Evolutionary conservation across 2,797 vertebrate genomes (phyloP).

Genomic region (Hypotaenidia okinawae): DNA sequence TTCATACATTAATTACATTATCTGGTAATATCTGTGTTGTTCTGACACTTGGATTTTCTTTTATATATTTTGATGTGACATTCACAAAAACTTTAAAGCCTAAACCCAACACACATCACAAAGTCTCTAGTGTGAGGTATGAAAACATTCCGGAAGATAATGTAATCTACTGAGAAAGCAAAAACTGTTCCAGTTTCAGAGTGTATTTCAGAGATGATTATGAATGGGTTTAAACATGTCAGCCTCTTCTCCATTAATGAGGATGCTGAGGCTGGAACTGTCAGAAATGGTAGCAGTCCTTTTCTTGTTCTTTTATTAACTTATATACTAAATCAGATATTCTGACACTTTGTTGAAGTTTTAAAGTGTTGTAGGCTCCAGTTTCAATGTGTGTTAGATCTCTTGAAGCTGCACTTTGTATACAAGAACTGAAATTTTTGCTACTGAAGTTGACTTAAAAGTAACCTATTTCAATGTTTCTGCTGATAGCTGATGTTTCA

Average conservation of each 20-base stretch:
- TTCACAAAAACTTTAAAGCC: background rate
- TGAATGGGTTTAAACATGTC: background rate
- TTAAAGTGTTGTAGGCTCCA: background rate
- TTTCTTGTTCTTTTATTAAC: slow-evolving; percentile 42
- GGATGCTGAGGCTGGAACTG: background rate
- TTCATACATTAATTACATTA: slow-evolving; percentile 4
- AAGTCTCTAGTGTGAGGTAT: background rate
- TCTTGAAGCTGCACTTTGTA: slow-evolving; percentile 21
- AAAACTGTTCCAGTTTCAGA: background rate
- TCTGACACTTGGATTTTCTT: slow-evolving; percentile 25
- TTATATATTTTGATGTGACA: background rate
- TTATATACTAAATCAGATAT: slow-evolving; percentile 2
- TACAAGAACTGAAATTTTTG: slow-evolving; percentile 30
- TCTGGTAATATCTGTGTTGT: background rate
- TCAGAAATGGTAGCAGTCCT: background rate
- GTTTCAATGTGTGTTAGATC: background rate
- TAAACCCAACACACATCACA: background rate
- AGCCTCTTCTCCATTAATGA: slow-evolving; percentile 27
- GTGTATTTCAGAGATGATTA: background rate
- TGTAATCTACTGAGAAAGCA: background rate
- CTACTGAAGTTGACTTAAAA: background rate
- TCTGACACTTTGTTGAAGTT: slow-evolving; percentile 40
- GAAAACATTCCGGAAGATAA: slow-evolving; percentile 27
- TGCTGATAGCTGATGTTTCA: background rate
- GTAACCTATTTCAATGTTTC: background rate